Evolutionary conservation across 2,797 vertebrate species (phyloP).

Genomic region (Xiphorhynchus erythropygius): DNA sequence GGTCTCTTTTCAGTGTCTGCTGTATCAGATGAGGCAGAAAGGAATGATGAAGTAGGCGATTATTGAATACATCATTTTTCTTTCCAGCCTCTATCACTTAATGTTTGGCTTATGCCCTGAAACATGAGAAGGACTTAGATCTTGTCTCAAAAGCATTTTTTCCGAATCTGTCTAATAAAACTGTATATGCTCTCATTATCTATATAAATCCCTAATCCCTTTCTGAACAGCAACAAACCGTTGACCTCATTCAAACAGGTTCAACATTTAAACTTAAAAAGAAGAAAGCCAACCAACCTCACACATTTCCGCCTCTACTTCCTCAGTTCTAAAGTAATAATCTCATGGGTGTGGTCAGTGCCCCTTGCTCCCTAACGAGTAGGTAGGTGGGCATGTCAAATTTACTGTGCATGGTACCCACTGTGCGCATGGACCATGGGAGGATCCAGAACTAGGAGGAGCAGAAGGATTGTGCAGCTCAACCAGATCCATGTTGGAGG

Average conservation of each 20-base stretch:
- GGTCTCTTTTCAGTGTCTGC: background rate
- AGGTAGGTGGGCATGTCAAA: background rate
- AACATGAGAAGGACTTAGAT: constrained; percentile 51
- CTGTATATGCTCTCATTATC: constrained; percentile 25
- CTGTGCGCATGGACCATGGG: rapidly evolving
- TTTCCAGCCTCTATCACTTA: constrained; percentile 32
- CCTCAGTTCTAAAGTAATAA: background rate
- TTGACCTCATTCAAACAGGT: background rate
- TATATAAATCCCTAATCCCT: constrained; percentile 6
- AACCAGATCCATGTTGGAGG: background rate
- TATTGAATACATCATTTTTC: background rate
- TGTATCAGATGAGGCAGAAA: background rate
- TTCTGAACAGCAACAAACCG: constrained; percentile 8
- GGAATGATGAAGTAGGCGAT: background rate
- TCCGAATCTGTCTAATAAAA: constrained; percentile 6
- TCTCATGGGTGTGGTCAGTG: background rate
- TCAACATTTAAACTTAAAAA: background rate
- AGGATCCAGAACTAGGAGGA: background rate
- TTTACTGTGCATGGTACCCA: background rate
- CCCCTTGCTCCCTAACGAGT: background rate
- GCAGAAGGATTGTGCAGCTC: background rate
- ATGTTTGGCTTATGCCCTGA: constrained; percentile 34
- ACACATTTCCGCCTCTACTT: background rate
- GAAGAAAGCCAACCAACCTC: background rate
- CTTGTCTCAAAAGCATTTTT: constrained; percentile 39